Evolutionary conservation across 2,113 vertebrate genomes (phyloP).

Genomic region (Rhynchopsitta pachyrhyncha): DNA sequence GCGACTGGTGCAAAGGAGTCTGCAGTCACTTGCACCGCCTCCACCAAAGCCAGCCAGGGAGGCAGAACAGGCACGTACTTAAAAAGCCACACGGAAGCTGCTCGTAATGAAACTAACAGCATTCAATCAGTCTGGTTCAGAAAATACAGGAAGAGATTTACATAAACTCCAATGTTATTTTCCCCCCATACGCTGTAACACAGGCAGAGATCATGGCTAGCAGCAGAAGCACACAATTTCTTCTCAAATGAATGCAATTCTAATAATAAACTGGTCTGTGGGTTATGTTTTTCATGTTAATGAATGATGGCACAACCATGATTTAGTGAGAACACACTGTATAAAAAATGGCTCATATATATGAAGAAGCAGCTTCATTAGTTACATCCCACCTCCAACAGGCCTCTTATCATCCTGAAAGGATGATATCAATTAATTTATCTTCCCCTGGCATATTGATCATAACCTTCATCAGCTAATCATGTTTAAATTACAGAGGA

Average conservation of each 20-base stretch:
- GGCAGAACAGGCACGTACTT: neutral
- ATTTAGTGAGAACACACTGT: slow-evolving; percentile 53
- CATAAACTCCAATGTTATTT: neutral
- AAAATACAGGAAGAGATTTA: neutral
- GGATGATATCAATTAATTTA: slow-evolving; percentile 81
- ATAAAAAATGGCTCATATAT: slow-evolving; percentile 64
- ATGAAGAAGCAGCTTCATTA: slow-evolving; percentile 71
- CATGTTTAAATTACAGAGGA: slow-evolving; percentile 78
- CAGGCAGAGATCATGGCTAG: neutral
- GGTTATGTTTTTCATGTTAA: slow-evolving; percentile 59
- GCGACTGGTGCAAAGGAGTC: neutral
- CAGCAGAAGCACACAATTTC: neutral
- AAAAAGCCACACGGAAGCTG: neutral
- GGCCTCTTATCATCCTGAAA: slow-evolving; percentile 75
- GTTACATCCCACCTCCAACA: slow-evolving; percentile 71
- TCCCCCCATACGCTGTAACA: neutral
- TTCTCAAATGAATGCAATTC: slow-evolving; percentile 29
- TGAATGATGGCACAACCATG: slow-evolving; percentile 57
- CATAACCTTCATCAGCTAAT: slow-evolving; percentile 81
- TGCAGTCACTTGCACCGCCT: neutral
- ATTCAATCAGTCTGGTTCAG: neutral
- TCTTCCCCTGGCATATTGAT: slow-evolving; percentile 76
- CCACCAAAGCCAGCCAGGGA: neutral
- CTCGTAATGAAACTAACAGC: neutral
- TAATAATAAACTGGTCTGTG: slow-evolving; percentile 43